Base-by-base conservation (phyloP, 2,888 invertebrate genomes). In the Boloria euphrosyne region DNA sequence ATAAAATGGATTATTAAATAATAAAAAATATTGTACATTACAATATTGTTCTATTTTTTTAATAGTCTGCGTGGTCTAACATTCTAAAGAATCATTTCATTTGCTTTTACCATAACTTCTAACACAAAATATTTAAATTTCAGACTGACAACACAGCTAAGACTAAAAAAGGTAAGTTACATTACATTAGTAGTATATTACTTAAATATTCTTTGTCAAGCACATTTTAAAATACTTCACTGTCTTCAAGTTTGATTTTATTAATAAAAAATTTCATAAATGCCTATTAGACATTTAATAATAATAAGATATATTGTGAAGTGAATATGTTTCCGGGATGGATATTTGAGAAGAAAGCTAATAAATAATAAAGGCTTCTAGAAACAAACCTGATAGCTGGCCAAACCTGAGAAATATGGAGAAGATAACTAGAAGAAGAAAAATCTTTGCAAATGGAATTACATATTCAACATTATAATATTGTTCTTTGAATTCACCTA, bases 111-210 rank as follows among this genome's bases (percentile, higher is more conserved):
- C 10, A 31, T 16, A 13, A 65, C 31, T 64, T 54, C 18, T 61
- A 66, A 68, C 50, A 50, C 22, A 61, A 67, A 64, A 64, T 64
- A 66, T 75, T 75, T 70, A 65, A 27, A 72, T 92, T 92, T 74
- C 91, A 93, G 93, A 88, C 92, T 78, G 94, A 95, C 78, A 93
- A 89, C 76, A 93, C 93, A 78, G 83, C 93, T 68, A 93, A 94
- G 81, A 81, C 75, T 66, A 89, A 89, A 73, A 93, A 93, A 82
- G 93, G 94, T 93, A 93, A 93, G 93, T 82, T 5, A 31, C 47
- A 22, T 22, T 22, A 2, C 22, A 22, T 3, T 22, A 1, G 22
- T 22, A 22, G 2, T 22, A 47, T 47, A 38, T 58, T 5, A 16
- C 13, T 16, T 2, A 47, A 49, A 49, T 10, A 16, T 46, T 58